These are phyloP conservation scores for Drosophila ficusphila DNA, from an alignment of 1,140 invertebrate genomes.

Conservation along the genomic window DNA sequence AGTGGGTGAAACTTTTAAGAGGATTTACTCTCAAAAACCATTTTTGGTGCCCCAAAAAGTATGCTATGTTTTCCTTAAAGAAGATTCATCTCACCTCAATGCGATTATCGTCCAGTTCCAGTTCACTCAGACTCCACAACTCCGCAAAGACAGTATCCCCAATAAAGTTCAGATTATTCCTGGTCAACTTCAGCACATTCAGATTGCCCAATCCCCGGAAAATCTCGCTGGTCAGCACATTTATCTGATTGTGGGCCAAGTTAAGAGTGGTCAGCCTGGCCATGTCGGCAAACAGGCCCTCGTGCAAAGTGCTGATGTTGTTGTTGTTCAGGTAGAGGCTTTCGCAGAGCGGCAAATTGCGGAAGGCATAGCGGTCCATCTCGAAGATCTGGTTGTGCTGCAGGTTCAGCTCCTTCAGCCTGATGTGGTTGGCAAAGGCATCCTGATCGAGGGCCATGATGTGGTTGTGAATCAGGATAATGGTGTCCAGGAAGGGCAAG, in stretches of 20 bases:
- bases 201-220: slow-evolving; percentile 89
- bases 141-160: slow-evolving; percentile 91
- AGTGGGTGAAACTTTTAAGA: too few species aligned
- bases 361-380: slow-evolving; percentile 89
- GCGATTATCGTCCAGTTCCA: slow-evolving; percentile 90
- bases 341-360: slow-evolving; percentile 88
- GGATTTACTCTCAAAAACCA: neutral
- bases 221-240: slow-evolving; percentile 88
- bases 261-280: slow-evolving; percentile 88
- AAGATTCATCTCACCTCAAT: slow-evolving; percentile 84
- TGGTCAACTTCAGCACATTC: slow-evolving; percentile 87
- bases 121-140: slow-evolving; percentile 88
- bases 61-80: too few species aligned
- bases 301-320: slow-evolving; percentile 89
- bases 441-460: slow-evolving; percentile 87
- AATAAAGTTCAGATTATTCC: slow-evolving; percentile 89
- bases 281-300: slow-evolving; percentile 89
- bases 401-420: slow-evolving; percentile 87
- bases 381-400: slow-evolving; percentile 90
- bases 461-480: slow-evolving; percentile 88
- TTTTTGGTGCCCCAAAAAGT: neutral
- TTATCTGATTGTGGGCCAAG: slow-evolving; percentile 89
- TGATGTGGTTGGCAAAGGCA: slow-evolving; percentile 88
- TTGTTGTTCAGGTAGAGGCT: slow-evolving; percentile 89
- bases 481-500: slow-evolving; percentile 87